These are phyloP conservation scores for Parasteatoda lunata DNA, from an alignment of 2,888 invertebrate genomes.

Conservation along the genomic window DNA sequence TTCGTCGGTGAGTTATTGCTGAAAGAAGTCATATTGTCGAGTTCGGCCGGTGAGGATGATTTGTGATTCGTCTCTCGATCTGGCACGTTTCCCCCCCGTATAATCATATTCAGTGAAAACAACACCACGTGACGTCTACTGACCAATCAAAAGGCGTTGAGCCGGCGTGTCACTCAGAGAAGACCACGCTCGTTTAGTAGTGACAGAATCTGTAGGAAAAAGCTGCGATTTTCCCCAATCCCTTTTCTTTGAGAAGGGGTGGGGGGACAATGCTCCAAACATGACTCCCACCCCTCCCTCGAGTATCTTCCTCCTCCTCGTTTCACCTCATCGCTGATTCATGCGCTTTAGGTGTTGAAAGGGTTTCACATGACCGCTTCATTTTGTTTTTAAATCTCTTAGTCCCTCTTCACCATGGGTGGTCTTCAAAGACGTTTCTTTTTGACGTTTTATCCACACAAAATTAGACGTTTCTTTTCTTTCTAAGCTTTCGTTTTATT, in stretches of 20 bases:
- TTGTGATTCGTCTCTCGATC: conserved; percentile 60
- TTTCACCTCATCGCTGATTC: conserved; percentile 53
- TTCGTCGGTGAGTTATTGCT: conserved; percentile 48
- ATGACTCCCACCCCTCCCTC: conserved; percentile 21
- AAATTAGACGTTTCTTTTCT: conserved; percentile 44
- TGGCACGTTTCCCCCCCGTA: conserved; percentile 41
- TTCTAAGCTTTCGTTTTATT: conserved; percentile 6
- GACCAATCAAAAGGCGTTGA: conserved; percentile 61
- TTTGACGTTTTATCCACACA: conserved; percentile 27
- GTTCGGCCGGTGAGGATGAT: conserved; percentile 49
- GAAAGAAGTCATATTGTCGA: conserved; percentile 64
- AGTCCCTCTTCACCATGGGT: conserved; percentile 30
- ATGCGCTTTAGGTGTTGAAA: conserved; percentile 61
- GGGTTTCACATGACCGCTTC: conserved; percentile 56
- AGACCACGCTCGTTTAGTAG: conserved; percentile 65
- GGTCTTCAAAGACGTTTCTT: conserved; percentile 30
- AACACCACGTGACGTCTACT: conserved; percentile 60
- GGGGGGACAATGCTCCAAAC: conserved; percentile 47
- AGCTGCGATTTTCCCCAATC: conserved; percentile 58
- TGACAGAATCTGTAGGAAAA: conserved; percentile 67
- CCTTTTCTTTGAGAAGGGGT: conserved; percentile 27
- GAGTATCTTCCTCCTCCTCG: conserved; percentile 38
- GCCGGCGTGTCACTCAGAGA: conserved; percentile 66
- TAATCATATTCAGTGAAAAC: conserved; percentile 69
- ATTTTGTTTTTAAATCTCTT: conserved; percentile 48